phyloP scores from a whole-genome alignment of 1,140 invertebrate species.

The Nautilus pompilius region DNA sequence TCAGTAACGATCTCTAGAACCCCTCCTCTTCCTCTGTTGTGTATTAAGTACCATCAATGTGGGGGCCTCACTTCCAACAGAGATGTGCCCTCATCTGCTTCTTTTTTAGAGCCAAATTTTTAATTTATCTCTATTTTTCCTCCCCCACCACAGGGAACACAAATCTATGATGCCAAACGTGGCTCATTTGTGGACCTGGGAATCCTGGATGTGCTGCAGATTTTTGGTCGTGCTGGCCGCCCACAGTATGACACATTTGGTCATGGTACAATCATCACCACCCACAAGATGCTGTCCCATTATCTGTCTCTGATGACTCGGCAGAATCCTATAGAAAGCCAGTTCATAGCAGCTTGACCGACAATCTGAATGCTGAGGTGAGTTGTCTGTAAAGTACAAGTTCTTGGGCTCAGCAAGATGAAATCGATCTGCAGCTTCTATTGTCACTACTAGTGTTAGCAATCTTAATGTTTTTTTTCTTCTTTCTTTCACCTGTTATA shows the following conservation, averaged over 20 bases:
- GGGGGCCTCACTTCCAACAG: too few relatives aligned
- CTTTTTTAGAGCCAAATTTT: too few relatives aligned
- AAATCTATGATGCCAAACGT: conserved; percentile 95
- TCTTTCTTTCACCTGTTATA: too few relatives aligned
- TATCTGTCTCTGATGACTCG: conserved; percentile 93
- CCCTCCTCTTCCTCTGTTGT: too few relatives aligned
- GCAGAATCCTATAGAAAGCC: conserved; percentile 97
- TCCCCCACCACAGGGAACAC: conserved; percentile 93
- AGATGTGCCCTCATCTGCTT: too few relatives aligned
- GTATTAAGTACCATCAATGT: too few relatives aligned
- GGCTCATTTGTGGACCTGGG: conserved; percentile 93
- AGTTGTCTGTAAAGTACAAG: conserved; percentile 8
- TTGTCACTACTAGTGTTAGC: too few relatives aligned
- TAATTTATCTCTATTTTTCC: conserved; percentile 18
- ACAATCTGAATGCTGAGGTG: conserved; percentile 98
- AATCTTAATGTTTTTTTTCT: too few relatives aligned
- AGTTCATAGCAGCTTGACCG: conserved; percentile 86
- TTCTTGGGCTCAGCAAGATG: too few relatives aligned
- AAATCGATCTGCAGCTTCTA: too few relatives aligned
- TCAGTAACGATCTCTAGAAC: too few relatives aligned
- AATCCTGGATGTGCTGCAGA: conserved; percentile 97
- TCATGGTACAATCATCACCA: conserved; percentile 94
- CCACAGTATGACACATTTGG: conserved; percentile 75
- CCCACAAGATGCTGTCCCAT: conserved; percentile 87
- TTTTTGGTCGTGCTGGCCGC: conserved; percentile 95